Evolutionary conservation across 2,797 vertebrate species (phyloP), one percentile per base, ranked within the genome.

Genomic region (Steatocranus sp.): DNA sequence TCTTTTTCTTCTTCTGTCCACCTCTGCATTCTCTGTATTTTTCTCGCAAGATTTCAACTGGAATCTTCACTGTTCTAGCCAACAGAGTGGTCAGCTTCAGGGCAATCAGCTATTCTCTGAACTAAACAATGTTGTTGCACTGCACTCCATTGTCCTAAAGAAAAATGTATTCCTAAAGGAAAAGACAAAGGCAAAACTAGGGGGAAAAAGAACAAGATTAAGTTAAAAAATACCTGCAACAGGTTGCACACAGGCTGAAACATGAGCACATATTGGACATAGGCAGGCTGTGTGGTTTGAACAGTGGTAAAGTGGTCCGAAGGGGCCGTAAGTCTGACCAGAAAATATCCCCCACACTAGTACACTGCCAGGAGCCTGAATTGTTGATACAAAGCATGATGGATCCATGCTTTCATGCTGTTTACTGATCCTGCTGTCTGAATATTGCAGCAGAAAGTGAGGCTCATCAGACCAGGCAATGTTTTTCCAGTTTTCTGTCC

Each of bases 151-250:
- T 54, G 53, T 54, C 25, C 12, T 15, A 54, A 9, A 54, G 53
- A 5, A 61, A 61, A 34, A n/a, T 5, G 17, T 1, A 61, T 61
- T 5, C 30, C 18, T 9, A 58, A 36, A n/a, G 32, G 58, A 12
- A 63, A 63, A 2, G 6, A 63, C 18, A 63, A 63, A 41, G 58
- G 20, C 36, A 41, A 41, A 41, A 25, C 63, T 23, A 61, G 10
- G 56, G 0, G 56, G 18, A 1, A 11, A 0, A n/a, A 34, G 6
- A 61, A 0, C 10, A 61, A n/a, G 30, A 61, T 3, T n/a, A 32
- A 32, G 30, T 61, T 61, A 34, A 61, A 54, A 58, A 61, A n/a
- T 11, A 61, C 56, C 56, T 34, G 9, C 10, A 61, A 61, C 6
- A 36, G 53, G 11, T 3, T 20, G 49, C n/a, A 51, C n/a, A 11